phyloP scores from a whole-genome alignment of 2,888 invertebrate genomes.

The Hypselothyrea guttata region DNA sequence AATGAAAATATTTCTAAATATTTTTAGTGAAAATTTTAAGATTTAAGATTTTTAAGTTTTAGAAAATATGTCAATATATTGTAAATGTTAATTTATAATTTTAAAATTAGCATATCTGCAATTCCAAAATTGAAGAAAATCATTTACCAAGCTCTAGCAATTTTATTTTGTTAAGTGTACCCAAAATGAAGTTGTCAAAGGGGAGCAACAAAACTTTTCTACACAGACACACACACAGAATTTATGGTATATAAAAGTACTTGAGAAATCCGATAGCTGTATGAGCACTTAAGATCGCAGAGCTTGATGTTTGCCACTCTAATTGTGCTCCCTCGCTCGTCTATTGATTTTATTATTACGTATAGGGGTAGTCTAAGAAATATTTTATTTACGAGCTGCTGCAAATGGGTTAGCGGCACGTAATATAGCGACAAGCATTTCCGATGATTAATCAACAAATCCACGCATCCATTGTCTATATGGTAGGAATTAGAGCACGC shows the following conservation, averaged over 20 bases:
- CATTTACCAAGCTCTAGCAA: no score
- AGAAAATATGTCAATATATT: no score
- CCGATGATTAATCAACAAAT: slow-evolving; percentile 61
- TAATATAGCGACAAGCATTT: slow-evolving; percentile 71
- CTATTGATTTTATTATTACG: slow-evolving; percentile 22
- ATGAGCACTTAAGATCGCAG: slow-evolving; percentile 67
- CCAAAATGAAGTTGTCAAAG: slow-evolving; percentile 43
- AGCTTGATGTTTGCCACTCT: slow-evolving; percentile 63
- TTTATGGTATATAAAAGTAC: slow-evolving; percentile 19
- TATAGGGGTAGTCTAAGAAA: slow-evolving; percentile 35
- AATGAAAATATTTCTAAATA: no score
- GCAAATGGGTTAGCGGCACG: slow-evolving; percentile 72
- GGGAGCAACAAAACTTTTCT: slow-evolving; percentile 51
- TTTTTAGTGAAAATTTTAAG: no score
- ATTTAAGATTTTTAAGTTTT: no score
- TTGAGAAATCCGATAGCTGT: slow-evolving; percentile 73
- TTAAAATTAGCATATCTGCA: no score
- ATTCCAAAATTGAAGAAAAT: no score
- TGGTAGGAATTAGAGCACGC: slow-evolving; percentile 15
- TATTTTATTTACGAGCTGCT: slow-evolving; percentile 67
- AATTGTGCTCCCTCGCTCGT: slow-evolving; percentile 40
- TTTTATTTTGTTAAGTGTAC: no score
- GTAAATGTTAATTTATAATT: no score
- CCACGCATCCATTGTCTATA: slow-evolving; percentile 35
- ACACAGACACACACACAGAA: slow-evolving; percentile 6